Evolutionary conservation across 2,113 vertebrate genomes (phyloP), one percentile per base, ranked within the genome.

Genomic region (Dipodomys ordii): DNA sequence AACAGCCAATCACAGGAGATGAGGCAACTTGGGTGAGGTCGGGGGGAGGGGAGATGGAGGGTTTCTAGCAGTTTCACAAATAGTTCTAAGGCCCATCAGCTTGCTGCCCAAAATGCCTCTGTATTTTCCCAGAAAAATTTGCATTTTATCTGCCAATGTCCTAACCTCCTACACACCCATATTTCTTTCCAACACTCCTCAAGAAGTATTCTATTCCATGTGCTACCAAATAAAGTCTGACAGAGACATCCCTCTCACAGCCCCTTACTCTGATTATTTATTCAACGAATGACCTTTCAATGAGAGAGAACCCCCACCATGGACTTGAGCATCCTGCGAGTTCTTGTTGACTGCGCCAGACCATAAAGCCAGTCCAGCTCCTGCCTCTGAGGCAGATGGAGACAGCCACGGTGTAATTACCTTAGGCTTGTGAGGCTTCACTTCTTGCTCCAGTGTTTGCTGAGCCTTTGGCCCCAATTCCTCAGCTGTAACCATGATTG

Each of bases 61-160:
- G 87, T 92, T 91, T 87, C 87, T 80, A 92, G 65, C 68, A 74
- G 49, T 44, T 85, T 94, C 90, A 30, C 60, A 88, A 69, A 82
- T 90, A 93, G 65, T 90, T 96, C 86, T 71, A 71, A 93, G 32
- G 20, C 85, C 93, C 82, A 92, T 85, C 82, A 94, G 74, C 90
- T 22, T 95, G 88, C 60, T 93, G 71, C 82, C 67, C 88, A 39
- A 88, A 96, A 93, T 79, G 90, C 79, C 60, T 88, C n/a, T 72
- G 28, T 92, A 92, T 78, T 84, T 95, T 87, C 64, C 87, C 72
- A 95, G 87, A 1, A 90, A 92, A 91, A 85, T 93, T 62, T 94
- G 73, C 88, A 79, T 92, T 90, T 93, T 92, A 85, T 92, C 79
- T 95, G 65, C 79, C 74, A 92, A 28, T 85, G 67, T 79, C 44